Evolutionary conservation across 2,888 invertebrate species (phyloP), one percentile per base, ranked within the genome.

Genomic region (Aleiodes leptofemur): DNA sequence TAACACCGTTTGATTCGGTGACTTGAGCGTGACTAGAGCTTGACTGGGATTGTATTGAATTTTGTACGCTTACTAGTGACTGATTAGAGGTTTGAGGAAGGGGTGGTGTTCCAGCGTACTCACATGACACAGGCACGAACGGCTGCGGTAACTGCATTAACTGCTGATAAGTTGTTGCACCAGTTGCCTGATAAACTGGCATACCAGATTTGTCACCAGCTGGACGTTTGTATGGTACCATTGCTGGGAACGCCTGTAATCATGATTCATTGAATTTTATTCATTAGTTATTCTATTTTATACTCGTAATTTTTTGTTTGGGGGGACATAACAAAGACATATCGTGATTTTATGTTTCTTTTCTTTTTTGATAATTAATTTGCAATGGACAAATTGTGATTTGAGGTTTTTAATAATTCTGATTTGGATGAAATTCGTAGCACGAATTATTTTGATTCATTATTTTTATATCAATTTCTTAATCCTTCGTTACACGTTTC

Each of bases 101-200:
- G 86, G 93, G 92, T 90, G 93, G 93, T 91, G 94, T 93, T 92
- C 92, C 93, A 92, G 94, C 93, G 95, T 96, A 97, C 97, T 98
- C 97, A 97, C 97, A 97, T 96, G 97, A 97, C 93, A 97, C 97
- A 94, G 97, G 97, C 94, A 97, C 97, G 93, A 96, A 97, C 91
- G 97, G 97, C 94, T 97, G 96, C 92, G 95, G 94, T 89, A 96
- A 94, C 93, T 96, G 96, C 94, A 97, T 95, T 91, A 97, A 94
- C 92, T 97, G 97, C 92, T 97, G 97, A 92, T 97, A 96, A 89
- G 96, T 96, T 88, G 95, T 95, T 90, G 95, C 95, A 89, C 94
- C 94, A 85, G 90, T 90, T 90, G 97, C 96, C 91, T 97, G 97
- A 93, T 97, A 98, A 87, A 98, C 96, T 88, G 98, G 98, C 90